Evolutionary conservation across 2,888 invertebrate species (phyloP).

Genomic region (Hirudinaria manillensis): DNA sequence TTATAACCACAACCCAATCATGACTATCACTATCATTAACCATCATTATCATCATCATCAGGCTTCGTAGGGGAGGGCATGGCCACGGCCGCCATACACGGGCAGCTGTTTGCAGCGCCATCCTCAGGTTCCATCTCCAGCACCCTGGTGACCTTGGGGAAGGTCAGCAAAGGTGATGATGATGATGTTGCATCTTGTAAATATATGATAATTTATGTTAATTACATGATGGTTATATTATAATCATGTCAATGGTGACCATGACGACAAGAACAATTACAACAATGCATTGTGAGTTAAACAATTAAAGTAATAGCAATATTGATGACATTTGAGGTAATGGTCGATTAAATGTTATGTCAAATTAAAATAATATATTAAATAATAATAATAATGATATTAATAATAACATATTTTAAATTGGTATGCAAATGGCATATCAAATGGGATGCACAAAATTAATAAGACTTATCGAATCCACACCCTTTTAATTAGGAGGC

Average conservation of each 20-base stretch:
- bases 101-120: slow-evolving; percentile 72
- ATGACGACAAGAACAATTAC: background rate
- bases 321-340: background rate
- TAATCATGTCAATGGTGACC: background rate
- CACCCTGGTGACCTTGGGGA: slow-evolving; percentile 62
- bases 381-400: slow-evolving; percentile 1
- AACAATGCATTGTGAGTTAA: too few species aligned
- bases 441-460: too few species aligned
- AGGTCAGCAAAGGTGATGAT: slow-evolving; percentile 41
- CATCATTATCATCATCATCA: slow-evolving; percentile 43
- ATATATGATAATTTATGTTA: too few species aligned
- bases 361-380: background rate
- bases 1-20: too few species aligned
- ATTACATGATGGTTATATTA: background rate
- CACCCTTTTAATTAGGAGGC: slow-evolving; percentile 41
- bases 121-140: slow-evolving; percentile 65
- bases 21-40: too few species aligned
- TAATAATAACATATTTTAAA: background rate
- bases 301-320: too few species aligned
- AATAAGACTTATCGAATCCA: background rate
- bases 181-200: too few species aligned
- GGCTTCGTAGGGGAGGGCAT: slow-evolving; percentile 75
- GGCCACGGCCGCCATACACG: slow-evolving; percentile 70
- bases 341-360: background rate
- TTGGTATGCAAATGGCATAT: too few species aligned